Evolutionary conservation across 2,113 vertebrate species (phyloP).

Genomic region (Arothron firmamentum): DNA sequence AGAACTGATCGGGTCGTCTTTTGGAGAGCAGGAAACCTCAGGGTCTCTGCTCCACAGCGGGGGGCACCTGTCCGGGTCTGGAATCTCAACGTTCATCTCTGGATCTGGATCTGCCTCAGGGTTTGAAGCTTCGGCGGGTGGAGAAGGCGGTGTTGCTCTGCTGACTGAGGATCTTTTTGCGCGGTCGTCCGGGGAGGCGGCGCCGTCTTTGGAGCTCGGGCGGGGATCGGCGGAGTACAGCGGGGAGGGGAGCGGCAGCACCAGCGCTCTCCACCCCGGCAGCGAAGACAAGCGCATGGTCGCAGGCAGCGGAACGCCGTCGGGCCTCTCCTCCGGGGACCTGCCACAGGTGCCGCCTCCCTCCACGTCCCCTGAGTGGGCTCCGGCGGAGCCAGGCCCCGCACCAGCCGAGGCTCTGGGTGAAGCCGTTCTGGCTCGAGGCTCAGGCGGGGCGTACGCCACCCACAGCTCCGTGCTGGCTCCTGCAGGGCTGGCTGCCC

Average conservation of each 20-base stretch:
- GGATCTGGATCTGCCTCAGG: slow-evolving; percentile 40
- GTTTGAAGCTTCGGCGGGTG: slow-evolving; percentile 60
- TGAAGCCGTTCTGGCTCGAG: slow-evolving; percentile 31
- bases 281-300: slow-evolving; percentile 54
- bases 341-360: slow-evolving; percentile 44
- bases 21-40: slow-evolving; percentile 79
- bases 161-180: slow-evolving; percentile 68
- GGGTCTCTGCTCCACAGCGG: slow-evolving; percentile 69
- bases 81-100: slow-evolving; percentile 62
- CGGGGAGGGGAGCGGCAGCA: slow-evolving; percentile 43
- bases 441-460: slow-evolving; percentile 13
- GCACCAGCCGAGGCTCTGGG: slow-evolving; percentile 55
- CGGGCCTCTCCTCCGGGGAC: slow-evolving; percentile 61
- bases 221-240: slow-evolving; percentile 65
- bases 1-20: slow-evolving; percentile 69
- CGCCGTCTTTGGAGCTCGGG: slow-evolving; percentile 72
- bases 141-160: slow-evolving; percentile 62
- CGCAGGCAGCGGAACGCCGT: slow-evolving; percentile 15
- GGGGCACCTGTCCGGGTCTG: slow-evolving; percentile 59
- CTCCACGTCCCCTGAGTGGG: slow-evolving; percentile 59
- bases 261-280: slow-evolving; percentile 48
- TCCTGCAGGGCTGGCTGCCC: slow-evolving; percentile 38
- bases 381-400: slow-evolving; percentile 45
- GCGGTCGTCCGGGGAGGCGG: slow-evolving; percentile 69
- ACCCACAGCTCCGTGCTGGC: slow-evolving; percentile 17